phyloP scores from a whole-genome alignment of 1,140 invertebrate species.

The Drosophila ohnishii region DNA sequence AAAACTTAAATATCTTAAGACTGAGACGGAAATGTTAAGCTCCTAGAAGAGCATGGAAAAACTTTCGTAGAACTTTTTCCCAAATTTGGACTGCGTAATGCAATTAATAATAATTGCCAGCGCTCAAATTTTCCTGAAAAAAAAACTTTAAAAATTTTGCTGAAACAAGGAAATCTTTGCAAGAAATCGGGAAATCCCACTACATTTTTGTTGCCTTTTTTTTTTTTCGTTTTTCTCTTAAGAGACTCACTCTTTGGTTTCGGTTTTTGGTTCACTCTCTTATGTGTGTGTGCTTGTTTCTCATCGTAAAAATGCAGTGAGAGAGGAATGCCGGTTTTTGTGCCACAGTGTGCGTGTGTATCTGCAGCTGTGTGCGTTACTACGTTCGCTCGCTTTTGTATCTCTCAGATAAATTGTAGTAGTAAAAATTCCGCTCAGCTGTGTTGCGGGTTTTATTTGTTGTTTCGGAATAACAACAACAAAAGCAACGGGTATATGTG shows the following conservation, averaged over 20 bases:
- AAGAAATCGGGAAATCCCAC: slow-evolving; percentile 31
- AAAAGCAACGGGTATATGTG: slow-evolving; percentile 31
- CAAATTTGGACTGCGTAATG: slow-evolving; percentile 13
- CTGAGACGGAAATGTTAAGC: too few relatives aligned
- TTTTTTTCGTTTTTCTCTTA: slow-evolving; percentile 1
- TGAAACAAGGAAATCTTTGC: slow-evolving; percentile 17
- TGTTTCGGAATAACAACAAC: slow-evolving; percentile 17
- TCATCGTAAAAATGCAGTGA: slow-evolving; percentile 23
- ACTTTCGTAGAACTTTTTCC: slow-evolving; percentile 5
- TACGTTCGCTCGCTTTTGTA: slow-evolving; percentile 55
- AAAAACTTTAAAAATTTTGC: slow-evolving; percentile 11
- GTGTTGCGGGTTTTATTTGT: slow-evolving; percentile 50
- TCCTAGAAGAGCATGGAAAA: not conserved
- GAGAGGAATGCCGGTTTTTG: slow-evolving; percentile 64
- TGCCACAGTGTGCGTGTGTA: not conserved
- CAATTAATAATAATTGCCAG: slow-evolving; percentile 15
- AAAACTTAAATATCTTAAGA: not conserved
- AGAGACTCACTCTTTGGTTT: slow-evolving; percentile 19
- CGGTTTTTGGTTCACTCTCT: not conserved
- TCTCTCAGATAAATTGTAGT: slow-evolving; percentile 72
- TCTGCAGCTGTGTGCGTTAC: slow-evolving; percentile 44
- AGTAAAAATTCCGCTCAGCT: slow-evolving; percentile 73
- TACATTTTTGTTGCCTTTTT: not conserved
- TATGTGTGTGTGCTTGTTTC: not conserved
- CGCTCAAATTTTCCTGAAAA: not conserved